phyloP scores from a whole-genome alignment of 2,888 invertebrate genomes.

The Biston stratarius region DNA sequence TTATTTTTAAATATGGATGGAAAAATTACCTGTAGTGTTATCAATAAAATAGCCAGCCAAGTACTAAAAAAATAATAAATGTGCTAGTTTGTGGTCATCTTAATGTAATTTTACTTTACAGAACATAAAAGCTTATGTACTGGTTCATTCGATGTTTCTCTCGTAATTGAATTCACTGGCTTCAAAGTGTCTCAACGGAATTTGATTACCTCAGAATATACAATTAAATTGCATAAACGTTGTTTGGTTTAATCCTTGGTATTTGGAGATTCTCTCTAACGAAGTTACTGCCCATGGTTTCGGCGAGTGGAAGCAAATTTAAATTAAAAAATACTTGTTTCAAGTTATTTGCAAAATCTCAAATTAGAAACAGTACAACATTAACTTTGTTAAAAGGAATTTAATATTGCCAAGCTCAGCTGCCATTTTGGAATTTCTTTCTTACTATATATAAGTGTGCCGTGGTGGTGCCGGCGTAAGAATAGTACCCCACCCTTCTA shows the following conservation, averaged over 20 bases:
- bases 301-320: background rate
- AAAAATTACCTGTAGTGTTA: too few species aligned
- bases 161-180: slow-evolving; percentile 31
- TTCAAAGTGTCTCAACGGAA: slow-evolving; percentile 28
- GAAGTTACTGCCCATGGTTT: slow-evolving; percentile 12
- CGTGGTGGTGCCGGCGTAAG: too few species aligned
- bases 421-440: slow-evolving; percentile 14
- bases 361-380: slow-evolving; percentile 13
- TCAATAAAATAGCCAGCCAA: too few species aligned
- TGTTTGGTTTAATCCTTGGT: slow-evolving; percentile 28
- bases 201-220: slow-evolving; percentile 31
- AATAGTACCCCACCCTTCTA: too few species aligned
- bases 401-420: slow-evolving; percentile 8
- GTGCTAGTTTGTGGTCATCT: too few species aligned
- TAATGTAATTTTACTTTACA: too few species aligned
- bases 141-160: background rate
- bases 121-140: slow-evolving; percentile 10
- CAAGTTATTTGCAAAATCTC: slow-evolving; percentile 1
- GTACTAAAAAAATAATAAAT: too few species aligned
- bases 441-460: too few species aligned
- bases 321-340: slow-evolving; percentile 9
- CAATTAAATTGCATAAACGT: slow-evolving; percentile 28
- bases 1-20: too few species aligned
- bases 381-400: slow-evolving; percentile 10
- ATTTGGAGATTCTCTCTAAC: slow-evolving; percentile 9